Base-by-base conservation (phyloP, 2,113 vertebrate species). In the Isichthys henryi region DNA sequence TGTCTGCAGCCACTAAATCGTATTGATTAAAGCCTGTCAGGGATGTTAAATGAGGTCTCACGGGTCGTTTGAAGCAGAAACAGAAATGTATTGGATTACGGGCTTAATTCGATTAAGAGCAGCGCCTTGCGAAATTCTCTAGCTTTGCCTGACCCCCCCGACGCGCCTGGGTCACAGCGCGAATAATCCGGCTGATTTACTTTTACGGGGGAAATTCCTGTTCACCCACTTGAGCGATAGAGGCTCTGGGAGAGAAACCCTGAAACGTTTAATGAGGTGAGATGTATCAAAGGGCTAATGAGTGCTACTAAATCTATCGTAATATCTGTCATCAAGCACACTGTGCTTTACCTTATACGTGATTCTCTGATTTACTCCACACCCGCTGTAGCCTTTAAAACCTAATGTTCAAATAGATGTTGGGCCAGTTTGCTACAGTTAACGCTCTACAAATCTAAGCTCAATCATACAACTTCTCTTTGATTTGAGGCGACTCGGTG, bases 1-100 rank as follows among this genome's bases (percentile, higher is more conserved):
- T 96, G 95, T 96, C 95, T 95, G 95, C 96, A 95, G 94, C 94
- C 95, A 90, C 93, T 92, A 94, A 93, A 92, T 93, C 88, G 93
- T 97, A 97, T 97, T 91, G 97, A 98, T 98, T 95, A 95, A 89
- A 95, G 91, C 93, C 94, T 94, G 94, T 93, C 93, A 95, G 94
- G 93, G 95, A 93, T 95, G 95, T 96, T 94, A 95, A 92, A 96
- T 94, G 95, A 92, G 93, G 94, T 94, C 92, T 91, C 92, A 82
- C 87, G 90, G 93, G 92, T 94, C 92, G 94, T 88, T 90, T 89
- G 46, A 91, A 90, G 92, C 91, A 92, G 91, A 94, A 93, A 93
- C 92, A 52, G 82, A 77, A 85, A 74, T 94, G 93, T 92, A 94
- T 95, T 94, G 93, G 91, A 93, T 95, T 94, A 94, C 89, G 74